Evolutionary conservation across 1,140 invertebrate genomes (phyloP), one percentile per base, ranked within the genome.

Genomic region (Bombus terrestris): DNA sequence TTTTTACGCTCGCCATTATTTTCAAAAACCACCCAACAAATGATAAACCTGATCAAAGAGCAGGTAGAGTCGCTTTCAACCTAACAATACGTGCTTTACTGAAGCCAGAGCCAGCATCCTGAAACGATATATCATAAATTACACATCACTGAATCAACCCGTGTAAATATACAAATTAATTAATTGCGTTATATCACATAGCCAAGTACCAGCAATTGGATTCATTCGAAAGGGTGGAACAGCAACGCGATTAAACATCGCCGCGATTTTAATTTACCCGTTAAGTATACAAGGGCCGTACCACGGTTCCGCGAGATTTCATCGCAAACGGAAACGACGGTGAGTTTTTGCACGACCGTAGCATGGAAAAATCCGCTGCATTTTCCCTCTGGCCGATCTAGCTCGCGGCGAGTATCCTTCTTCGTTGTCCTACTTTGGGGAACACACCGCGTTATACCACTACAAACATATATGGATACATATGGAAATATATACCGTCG

Each of bases 341-440:
- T 15, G n/a, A 35, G 15, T 39, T 81, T 71, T 71, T 39, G 15
- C 25, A 9, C 25, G 37, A 5, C 43, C 25, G 3, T 15, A 25
- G 32, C 39, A 18, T 3, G 64, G 32, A 80, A 80, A 75, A 76
- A 37, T 53, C 37, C 28, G n/a, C 64, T 35, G 35, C 81, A 77
- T 57, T 64, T 76, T 77, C 35, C 64, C 81, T 41, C 43, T n/a
- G 9, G 10, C n/a, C 41, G 12, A 18, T 35, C 47, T 47, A 37
- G 53, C 57, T 75, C n/a, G 81, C 81, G 71, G 81, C 35, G 69
- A 78, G 47, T 76, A 74, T 88, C 86, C 64, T 84, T 83, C 37
- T 74, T 41, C 57, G 64, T 22, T 88, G 88, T 72, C 88, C 86
- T 89, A 89, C 77, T 89, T 89, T 77, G 25, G 66, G 1, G 18